A percentile compares a stretch with the other conserved stretches of the same genome.
Evolutionary conservation across 2,113 vertebrate genomes (phyloP).

Genomic region (Lagopus leucura): DNA sequence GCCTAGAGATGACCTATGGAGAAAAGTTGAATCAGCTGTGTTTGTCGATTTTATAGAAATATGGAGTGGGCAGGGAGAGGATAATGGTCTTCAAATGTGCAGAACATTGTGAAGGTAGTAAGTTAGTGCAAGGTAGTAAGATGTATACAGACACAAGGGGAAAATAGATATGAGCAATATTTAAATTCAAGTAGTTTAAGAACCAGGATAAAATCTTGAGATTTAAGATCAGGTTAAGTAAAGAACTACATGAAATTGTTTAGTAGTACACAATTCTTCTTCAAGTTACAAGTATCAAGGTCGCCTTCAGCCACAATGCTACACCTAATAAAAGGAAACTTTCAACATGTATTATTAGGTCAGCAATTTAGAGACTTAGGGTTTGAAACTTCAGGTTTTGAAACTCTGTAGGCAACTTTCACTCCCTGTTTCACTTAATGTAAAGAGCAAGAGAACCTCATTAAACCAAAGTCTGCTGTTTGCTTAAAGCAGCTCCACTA

Average conservation of each 20-base stretch:
- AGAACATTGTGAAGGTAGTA: neutral
- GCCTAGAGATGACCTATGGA: neutral
- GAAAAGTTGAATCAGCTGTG: neutral
- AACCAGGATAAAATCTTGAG: neutral
- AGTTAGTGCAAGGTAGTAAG: neutral
- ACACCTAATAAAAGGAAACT: neutral
- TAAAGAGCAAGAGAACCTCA: neutral
- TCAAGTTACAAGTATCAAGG: neutral
- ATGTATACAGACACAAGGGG: neutral
- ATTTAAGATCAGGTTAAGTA: neutral
- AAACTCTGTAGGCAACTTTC: neutral
- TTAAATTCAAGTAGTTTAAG: neutral
- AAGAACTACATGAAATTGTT: neutral
- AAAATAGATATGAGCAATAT: neutral
- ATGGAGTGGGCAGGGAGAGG: neutral
- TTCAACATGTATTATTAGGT: neutral
- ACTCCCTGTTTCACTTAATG: neutral
- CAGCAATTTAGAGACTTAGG: neutral
- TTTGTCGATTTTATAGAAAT: neutral
- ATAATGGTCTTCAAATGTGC: neutral
- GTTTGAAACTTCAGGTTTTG: neutral
- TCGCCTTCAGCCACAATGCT: neutral
- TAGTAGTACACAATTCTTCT: neutral
- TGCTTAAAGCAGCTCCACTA: neutral
- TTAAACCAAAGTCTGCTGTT: neutral